These are phyloP conservation scores for Agriopis leucophaearia DNA, from an alignment of 2,888 invertebrate species.

Conservation along the genomic window DNA sequence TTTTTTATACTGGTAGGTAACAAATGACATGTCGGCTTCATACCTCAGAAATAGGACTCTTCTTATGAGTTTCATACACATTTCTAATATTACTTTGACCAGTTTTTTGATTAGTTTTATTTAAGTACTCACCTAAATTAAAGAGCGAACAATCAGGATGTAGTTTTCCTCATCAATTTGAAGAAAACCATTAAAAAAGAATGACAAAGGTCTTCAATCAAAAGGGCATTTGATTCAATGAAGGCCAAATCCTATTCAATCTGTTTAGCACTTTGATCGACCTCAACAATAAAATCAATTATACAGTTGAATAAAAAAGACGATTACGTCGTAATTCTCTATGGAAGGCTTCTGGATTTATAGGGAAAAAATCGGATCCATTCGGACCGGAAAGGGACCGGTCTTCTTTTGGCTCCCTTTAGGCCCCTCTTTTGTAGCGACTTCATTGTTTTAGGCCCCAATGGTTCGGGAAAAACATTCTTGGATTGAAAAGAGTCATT, in stretches of 20 bases:
- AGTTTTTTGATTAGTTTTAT: not conserved
- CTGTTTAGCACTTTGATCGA: conserved; percentile 33
- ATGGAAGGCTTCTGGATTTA: conserved; percentile 34
- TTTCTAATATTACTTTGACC: no score
- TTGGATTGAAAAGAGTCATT: conserved; percentile 51
- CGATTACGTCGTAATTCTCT: conserved; percentile 36
- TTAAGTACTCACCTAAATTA: not conserved
- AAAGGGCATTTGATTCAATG: conserved; percentile 39
- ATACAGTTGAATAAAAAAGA: conserved; percentile 41
- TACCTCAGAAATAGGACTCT: no score
- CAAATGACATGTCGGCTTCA: no score
- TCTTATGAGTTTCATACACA: no score
- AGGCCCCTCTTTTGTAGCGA: conserved; percentile 31
- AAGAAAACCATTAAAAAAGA: conserved; percentile 29
- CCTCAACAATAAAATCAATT: conserved; percentile 48
- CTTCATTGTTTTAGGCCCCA: conserved; percentile 47
- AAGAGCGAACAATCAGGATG: not conserved
- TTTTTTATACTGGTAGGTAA: no score
- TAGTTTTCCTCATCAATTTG: conserved; percentile 12
- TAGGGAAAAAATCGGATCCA: conserved; percentile 36
- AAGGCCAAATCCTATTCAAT: conserved; percentile 39
- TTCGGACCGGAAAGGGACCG: conserved; percentile 24
- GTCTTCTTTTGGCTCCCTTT: conserved; percentile 24
- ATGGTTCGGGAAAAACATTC: conserved; percentile 52
- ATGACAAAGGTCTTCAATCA: conserved; percentile 26